Evolutionary conservation across 2,797 vertebrate species (phyloP), one percentile per base, ranked within the genome.

Genomic region (Cirrhinus molitorella): DNA sequence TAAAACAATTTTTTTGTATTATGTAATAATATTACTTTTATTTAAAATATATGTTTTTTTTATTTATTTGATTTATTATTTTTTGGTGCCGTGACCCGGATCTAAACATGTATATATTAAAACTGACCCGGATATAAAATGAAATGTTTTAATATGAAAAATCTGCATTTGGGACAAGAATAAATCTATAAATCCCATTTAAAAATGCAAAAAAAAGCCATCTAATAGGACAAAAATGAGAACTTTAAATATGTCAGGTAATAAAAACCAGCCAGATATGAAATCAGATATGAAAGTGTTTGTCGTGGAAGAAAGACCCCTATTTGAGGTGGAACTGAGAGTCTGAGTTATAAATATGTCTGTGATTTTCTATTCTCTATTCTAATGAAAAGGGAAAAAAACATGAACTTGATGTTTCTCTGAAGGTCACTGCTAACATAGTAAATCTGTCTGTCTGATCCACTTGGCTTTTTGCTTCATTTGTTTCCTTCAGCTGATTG

Each of bases 361-460:
- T 53, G 49, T 8, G 5, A 13, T 72, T 55, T n/a, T 55, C 5
- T 40, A 63, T 45, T 61, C 77, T 83, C 74, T 28, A 45, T 37
- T 28, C 25, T 37, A 45, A 83, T 55, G 51, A 55, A 45, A 67
- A 70, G 25, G 25, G 23, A 14, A 85, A 85, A 78, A 70, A 61
- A n/a, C 53, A 51, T 70, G 51, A 83, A 28, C 65, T 49, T 76
- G 45, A 75, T 77, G 80, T 88, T 87, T 81, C 68, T 79, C 74
- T 37, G 74, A 85, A 87, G 78, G 83, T 83, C 83, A 81, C 45
- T 71, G 17, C 53, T 63, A 71, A 55, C 77, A 65, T 71, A 31
- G 70, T 83, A 72, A 84, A 88, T 88, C 65, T 67, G 68, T 55
- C 21, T 25, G 65, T 77, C 66, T 79, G 77, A 61, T 61, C 47